Evolutionary conservation across 2,888 invertebrate species (phyloP).

Genomic region (Lycocerus yunnanus): DNA sequence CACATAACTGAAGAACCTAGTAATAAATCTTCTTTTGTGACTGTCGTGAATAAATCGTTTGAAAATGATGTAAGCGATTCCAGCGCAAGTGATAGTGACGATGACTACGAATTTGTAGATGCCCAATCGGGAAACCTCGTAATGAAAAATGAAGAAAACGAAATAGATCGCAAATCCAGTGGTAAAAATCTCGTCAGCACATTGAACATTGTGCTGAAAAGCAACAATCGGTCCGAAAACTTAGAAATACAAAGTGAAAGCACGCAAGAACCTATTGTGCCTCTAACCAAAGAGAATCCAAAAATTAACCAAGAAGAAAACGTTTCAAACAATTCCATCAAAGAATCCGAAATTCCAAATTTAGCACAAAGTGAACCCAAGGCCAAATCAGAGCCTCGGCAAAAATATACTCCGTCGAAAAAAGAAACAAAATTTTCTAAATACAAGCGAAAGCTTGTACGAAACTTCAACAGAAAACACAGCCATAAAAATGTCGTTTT

Average conservation of each 20-base stretch:
- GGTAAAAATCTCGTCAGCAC: conserved; percentile 35
- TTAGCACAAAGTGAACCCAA: neutral
- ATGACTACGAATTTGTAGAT: conserved; percentile 24
- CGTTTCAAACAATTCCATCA: neutral
- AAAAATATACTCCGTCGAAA: neutral
- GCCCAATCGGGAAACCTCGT: conserved; percentile 2
- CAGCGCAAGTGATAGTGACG: conserved; percentile 18
- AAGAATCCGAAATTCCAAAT: neutral
- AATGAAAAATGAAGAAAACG: neutral
- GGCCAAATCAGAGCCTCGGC: neutral
- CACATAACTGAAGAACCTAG: conserved; percentile 43
- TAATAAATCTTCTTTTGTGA: conserved; percentile 4
- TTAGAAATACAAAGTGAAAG: neutral
- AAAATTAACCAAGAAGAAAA: neutral
- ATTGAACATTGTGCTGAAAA: conserved; percentile 35
- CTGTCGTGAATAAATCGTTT: conserved; percentile 26
- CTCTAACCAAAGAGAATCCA: neutral
- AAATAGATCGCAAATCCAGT: neutral
- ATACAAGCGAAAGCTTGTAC: neutral
- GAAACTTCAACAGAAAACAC: neutral
- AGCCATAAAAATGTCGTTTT: neutral
- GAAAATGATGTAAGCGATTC: conserved; percentile 24
- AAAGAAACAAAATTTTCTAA: neutral
- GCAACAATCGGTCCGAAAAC: neutral
- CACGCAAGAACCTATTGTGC: neutral